Conservation (phyloP, 2,797 vertebrate genomes). For the Gambusia yucatana region DNA sequence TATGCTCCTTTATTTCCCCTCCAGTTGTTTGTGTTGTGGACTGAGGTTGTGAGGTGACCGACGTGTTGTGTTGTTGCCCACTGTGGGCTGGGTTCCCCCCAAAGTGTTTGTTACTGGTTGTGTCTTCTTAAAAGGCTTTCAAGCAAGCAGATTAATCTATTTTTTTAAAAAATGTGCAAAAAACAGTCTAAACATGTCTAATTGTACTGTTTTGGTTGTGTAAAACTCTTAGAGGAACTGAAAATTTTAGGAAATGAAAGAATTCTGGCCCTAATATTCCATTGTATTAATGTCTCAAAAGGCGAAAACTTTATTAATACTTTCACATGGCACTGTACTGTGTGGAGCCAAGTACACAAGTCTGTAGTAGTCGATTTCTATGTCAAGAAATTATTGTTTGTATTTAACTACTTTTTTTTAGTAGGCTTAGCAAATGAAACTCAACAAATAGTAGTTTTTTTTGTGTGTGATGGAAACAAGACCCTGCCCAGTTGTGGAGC, state of each 20-base stretch:
- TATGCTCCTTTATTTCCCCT: constrained; percentile 49
- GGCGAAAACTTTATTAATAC: neutral
- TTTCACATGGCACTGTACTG: neutral
- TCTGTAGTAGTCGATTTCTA: neutral
- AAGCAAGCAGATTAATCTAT: constrained; percentile 28
- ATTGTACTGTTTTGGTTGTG: constrained; percentile 36
- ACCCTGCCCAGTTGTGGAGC: constrained; percentile 4
- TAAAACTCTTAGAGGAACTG: neutral
- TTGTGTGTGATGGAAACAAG: constrained; percentile 3
- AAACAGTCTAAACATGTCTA: constrained; percentile 16
- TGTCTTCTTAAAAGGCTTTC: constrained; percentile 42
- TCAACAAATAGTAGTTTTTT: neutral
- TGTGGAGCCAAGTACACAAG: neutral
- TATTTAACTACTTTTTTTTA: constrained; percentile 3
- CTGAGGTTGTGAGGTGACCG: constrained; percentile 68
- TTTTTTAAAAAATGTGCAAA: constrained; percentile 24
- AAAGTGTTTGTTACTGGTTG: constrained; percentile 59
- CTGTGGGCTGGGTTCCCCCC: constrained; percentile 44
- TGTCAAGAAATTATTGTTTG: constrained; percentile 7
- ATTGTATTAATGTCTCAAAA: neutral
- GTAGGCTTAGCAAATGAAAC: constrained; percentile 8
- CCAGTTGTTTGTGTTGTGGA: constrained; percentile 63
- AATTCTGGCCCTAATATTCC: neutral
- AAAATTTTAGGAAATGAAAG: neutral
- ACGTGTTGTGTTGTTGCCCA: constrained; percentile 62